Base-by-base conservation (phyloP, 2,888 invertebrate species). In the Thymelicus acteon region DNA sequence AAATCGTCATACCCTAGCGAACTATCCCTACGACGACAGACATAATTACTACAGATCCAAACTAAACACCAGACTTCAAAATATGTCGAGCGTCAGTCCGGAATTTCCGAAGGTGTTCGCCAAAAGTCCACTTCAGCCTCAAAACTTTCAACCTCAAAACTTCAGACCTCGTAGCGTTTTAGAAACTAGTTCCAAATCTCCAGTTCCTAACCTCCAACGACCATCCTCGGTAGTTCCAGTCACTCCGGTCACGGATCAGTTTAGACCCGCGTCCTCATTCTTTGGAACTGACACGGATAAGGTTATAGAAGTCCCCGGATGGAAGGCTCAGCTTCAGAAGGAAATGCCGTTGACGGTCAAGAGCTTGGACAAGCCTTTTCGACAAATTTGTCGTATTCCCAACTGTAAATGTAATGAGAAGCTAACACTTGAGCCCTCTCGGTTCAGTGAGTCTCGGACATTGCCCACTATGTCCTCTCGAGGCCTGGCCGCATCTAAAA, bases 131-230 rank as follows among this genome's bases (percentile, higher is more conserved):
- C 82, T 85, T 57, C 85, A 85, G 6, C 83, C 86, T 6, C 90
- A 89, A 74, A 77, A 84, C 1, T 90, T 89, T 72, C 85, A 94
- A 78, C 94, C 94, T 0, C 91, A 31, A 31, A 77, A 84, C 1
- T 90, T 89, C 72, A 85, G 94, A 78, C 94, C 94, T 0, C 91
- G 89, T 57, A 94, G 94, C 75, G 93, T 94, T 71, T 79, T 94
- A 52, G 94, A 94, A 80, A 87, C 85, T 0, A 80, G 89, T 44
- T 77, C 75, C 13, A 90, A 85, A 75, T 86, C 89, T 12, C 91
- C 91, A 0, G 58, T 88, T 6, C 81, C 80, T 12, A 87, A 81
- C 63, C 60, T 83, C 37, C 88, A 85, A 77, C 86, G 94, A 74
- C 90, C 94, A 0, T 91, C 88, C 0, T 94, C 94, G 1, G 93